Conservation (phyloP, 2,888 invertebrate genomes). For the Ceraclea dissimilis region DNA sequence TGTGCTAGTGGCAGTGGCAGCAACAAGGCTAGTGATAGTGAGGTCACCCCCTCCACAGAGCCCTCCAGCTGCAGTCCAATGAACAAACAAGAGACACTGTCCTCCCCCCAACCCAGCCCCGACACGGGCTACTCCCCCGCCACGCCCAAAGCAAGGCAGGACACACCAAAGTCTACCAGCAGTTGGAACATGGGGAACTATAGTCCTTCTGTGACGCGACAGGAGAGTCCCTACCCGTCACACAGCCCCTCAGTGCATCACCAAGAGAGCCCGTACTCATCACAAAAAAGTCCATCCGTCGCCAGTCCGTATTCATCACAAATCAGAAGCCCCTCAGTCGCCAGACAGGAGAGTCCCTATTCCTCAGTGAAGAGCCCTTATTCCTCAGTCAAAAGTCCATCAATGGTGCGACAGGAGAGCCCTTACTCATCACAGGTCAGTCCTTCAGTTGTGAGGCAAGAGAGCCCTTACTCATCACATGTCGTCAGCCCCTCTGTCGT, state of each 20-base stretch:
- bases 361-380: constrained; percentile 32
- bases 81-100: constrained; percentile 44
- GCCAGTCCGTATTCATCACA: constrained; percentile 11
- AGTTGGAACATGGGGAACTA: constrained; percentile 37
- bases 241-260: constrained; percentile 35
- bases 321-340: constrained; percentile 16
- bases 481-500: constrained; percentile 27
- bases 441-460: constrained; percentile 6
- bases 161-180: constrained; percentile 34
- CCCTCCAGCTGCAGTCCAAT: constrained; percentile 44
- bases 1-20: constrained; percentile 18
- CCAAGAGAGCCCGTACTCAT: constrained; percentile 33
- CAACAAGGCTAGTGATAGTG: constrained; percentile 14
- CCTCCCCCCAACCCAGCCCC: constrained; percentile 43
- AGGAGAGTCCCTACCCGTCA: constrained; percentile 37
- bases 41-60: constrained; percentile 28
- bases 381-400: constrained; percentile 33
- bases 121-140: constrained; percentile 33
- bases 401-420: constrained; percentile 9
- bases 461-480: constrained; percentile 34
- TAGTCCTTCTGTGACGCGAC: constrained; percentile 19
- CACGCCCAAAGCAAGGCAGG: constrained; percentile 34
- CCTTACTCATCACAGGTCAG: constrained; percentile 18
- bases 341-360: constrained; percentile 15
- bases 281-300: constrained; percentile 22